These are phyloP conservation scores for Leucosticte australis DNA, from an alignment of 2,113 vertebrate genomes.

Conservation along the genomic window DNA sequence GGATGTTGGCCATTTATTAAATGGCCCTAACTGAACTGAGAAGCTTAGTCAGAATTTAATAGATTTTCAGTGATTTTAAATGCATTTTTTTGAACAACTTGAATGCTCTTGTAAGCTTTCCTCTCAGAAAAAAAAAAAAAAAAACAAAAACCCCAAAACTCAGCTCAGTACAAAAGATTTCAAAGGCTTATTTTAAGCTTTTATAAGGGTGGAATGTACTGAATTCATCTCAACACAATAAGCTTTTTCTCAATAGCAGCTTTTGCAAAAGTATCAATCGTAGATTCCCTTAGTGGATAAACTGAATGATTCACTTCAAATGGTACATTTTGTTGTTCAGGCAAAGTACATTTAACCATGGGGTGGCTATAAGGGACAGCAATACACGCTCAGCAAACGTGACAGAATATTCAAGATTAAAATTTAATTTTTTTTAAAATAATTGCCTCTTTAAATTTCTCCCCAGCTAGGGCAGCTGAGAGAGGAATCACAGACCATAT, in stretches of 20 bases:
- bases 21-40: not conserved
- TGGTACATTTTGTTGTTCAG: not conserved
- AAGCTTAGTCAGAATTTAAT: not conserved
- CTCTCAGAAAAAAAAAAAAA: not conserved
- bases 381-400: not conserved
- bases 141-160: not conserved
- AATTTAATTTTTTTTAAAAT: not conserved
- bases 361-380: not conserved
- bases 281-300: not conserved
- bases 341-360: not conserved
- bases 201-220: not conserved
- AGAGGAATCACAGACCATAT: not conserved
- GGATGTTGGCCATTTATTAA: not conserved
- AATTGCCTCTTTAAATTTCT: not conserved
- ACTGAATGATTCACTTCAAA: not conserved
- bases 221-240: conserved; percentile 6
- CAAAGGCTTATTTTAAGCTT: conserved; percentile 15
- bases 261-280: not conserved
- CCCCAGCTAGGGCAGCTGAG: not conserved
- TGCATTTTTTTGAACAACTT: not conserved
- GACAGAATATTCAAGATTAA: not conserved
- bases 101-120: not conserved
- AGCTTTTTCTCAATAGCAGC: not conserved
- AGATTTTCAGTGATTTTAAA: not conserved
- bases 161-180: not conserved